Evolutionary conservation across 2,888 invertebrate genomes (phyloP), one percentile per base, ranked within the genome.

Genomic region (Troides oblongomaculatus): DNA sequence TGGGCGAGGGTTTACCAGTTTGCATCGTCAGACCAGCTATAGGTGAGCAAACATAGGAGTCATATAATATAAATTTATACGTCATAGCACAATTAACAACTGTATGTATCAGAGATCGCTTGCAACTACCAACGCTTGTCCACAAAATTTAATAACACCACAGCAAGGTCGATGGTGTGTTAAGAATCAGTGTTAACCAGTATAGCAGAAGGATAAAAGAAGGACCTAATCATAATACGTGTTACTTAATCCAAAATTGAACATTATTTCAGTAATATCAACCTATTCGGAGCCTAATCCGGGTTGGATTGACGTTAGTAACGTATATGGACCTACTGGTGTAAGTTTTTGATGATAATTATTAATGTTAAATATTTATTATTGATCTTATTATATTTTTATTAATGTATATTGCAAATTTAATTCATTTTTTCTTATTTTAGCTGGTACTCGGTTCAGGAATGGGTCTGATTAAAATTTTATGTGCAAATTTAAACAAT

Each of bases 281-380:
- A 72, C 79, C 0, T 75, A 74, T 60, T 60, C 73, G 0, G 80
- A 78, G 46, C 79, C 81, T 0, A 53, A 72, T 10, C 79, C 81
- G 0, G 80, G 80, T 0, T 81, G 80, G 80, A 68, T 77, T 1
- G 80, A 80, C 57, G 61, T 66, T 0, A 79, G 73, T 62, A 77
- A 73, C 25, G 71, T 77, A 0, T 79, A 74, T 56, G 81, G 81
- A 2, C 78, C 81, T 0, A 75, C 74, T 50, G 79, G 81, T 23
- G 80, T 81, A 71, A 72, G 79, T 71, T 17, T 23, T 60, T 36
- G 5, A 25, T 30, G 14, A 30, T 30, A 59, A 2, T 46, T 6
- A 46, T 46, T 12, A 14, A 46, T 18, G 14, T 18, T 18, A 17
- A 17, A 50, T 50, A 50, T 50, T 50, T 14, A 14, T 17, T 50